These are phyloP conservation scores for Heliconius ismenius DNA, from an alignment of 2,888 invertebrate species.

Conservation along the genomic window DNA sequence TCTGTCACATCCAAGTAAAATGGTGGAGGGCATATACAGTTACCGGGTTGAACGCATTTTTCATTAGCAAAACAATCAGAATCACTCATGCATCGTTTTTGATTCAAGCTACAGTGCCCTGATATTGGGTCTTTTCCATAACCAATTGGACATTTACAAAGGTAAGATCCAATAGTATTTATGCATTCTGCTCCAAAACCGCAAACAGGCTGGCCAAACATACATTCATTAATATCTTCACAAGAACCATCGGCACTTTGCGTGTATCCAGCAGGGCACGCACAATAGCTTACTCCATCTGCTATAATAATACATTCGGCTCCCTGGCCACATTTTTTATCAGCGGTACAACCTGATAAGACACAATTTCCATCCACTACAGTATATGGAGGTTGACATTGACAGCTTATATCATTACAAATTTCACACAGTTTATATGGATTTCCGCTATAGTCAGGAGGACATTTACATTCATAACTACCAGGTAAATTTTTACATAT, in stretches of 20 bases:
- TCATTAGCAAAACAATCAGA: slow-evolving; percentile 93
- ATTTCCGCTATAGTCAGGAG: slow-evolving; percentile 93
- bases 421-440: slow-evolving; percentile 93
- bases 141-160: slow-evolving; percentile 90
- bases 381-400: slow-evolving; percentile 93
- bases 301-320: slow-evolving; percentile 95
- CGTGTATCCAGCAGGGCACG: slow-evolving; percentile 93
- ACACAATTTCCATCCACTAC: slow-evolving; percentile 92
- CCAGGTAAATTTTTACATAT: slow-evolving; percentile 96
- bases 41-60: slow-evolving; percentile 94
- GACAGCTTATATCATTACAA: slow-evolving; percentile 91
- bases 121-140: slow-evolving; percentile 91
- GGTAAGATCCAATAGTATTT: slow-evolving; percentile 89
- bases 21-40: slow-evolving; percentile 95
- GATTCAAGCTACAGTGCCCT: slow-evolving; percentile 90
- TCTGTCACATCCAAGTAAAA: slow-evolving; percentile 92
- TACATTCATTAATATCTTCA: slow-evolving; percentile 92
- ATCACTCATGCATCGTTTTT: slow-evolving; percentile 90
- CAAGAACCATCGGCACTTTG: slow-evolving; percentile 91
- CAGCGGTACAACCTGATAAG: slow-evolving; percentile 90
- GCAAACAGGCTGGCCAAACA: slow-evolving; percentile 88
- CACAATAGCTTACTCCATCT: slow-evolving; percentile 95
- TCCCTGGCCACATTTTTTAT: slow-evolving; percentile 90
- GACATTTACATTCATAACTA: slow-evolving; percentile 95
- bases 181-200: slow-evolving; percentile 93